phyloP scores from a whole-genome alignment of 1,140 invertebrate species.

The Drosophila ambigua region DNA sequence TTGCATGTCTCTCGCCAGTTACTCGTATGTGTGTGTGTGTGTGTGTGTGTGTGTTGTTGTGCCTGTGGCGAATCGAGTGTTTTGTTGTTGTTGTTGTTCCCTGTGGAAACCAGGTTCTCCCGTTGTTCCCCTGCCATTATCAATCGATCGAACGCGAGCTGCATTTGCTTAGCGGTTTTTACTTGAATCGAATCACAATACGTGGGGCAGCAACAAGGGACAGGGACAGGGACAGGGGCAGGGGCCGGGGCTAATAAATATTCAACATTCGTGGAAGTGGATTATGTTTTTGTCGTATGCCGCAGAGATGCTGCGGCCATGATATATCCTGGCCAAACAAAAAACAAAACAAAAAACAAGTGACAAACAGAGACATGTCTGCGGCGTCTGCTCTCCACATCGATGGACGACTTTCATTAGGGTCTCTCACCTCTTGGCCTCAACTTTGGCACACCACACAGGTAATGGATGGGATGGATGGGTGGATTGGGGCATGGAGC shows the following conservation, averaged over 20 bases:
- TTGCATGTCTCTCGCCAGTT: conserved; percentile 30
- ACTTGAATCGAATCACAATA: conserved; percentile 29
- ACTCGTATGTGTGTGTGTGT: conserved; percentile 6
- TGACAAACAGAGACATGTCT: conserved; percentile 30
- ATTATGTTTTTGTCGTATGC: conserved; percentile 41
- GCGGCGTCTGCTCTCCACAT: not conserved
- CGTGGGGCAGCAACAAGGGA: too few species aligned
- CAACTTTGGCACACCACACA: conserved; percentile 15
- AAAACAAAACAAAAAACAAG: conserved; percentile 1
- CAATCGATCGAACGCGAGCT: conserved; percentile 80
- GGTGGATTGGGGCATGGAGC: too few species aligned
- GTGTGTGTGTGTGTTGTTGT: not conserved
- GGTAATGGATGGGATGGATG: too few species aligned
- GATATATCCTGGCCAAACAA: not conserved
- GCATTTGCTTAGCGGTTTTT: conserved; percentile 74
- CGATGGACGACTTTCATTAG: conserved; percentile 32
- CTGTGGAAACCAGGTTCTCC: conserved; percentile 54
- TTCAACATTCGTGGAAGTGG: conserved; percentile 55
- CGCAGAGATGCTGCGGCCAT: not conserved
- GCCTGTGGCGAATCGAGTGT: conserved; percentile 1
- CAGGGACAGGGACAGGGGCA: too few species aligned
- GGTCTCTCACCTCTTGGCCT: conserved; percentile 35
- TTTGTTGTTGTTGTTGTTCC: conserved; percentile 53
- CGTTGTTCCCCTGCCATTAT: conserved; percentile 66
- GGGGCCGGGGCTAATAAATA: conserved; percentile 58